Base-by-base conservation (phyloP, 2,888 invertebrate genomes). In the Agriopis aurantiaria region DNA sequence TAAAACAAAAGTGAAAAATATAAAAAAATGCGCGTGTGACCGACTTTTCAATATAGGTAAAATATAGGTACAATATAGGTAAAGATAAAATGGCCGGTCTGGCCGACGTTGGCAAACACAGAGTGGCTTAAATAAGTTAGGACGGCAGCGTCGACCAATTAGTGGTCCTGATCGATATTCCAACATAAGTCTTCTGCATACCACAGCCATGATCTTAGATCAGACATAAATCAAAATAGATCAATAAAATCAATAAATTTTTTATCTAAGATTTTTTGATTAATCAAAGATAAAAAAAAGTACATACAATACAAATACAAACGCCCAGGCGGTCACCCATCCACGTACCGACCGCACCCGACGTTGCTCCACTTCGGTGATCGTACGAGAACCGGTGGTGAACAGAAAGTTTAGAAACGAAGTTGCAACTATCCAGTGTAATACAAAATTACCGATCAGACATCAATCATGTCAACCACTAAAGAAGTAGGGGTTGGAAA, bases 391-490 rank as follows among this genome's bases (percentile, higher is more conserved):
- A 23, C 2, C 17, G 17, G 2, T 23, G 17, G 17, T 23, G 17
- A 23, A 23, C 17, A 23, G 17, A 23, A 23, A 23, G 17, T 23
- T 23, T 23, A 23, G 17, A 23, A 23, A 23, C 17, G 17, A 23
- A 23, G n/a, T 52, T 11, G 23, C 52, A 23, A 52, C 11, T 23
- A 52, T 10, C 6, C 7, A 51, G 0, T 76, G 45, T 62, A 71
- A 61, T 73, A 74, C 65, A 59, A 74, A 74, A 74, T 67, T 74
- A 69, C 55, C 65, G 40, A 64, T 64, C 72, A 71, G 65, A 70
- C 74, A 81, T 81, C 78, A 82, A 81, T 79, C 78, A 82, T 79
- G 73, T 60, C 73, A 72, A 66, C 78, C 79, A 69, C 76, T 77
- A 78, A 80, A 81, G 70, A 77, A 75, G 74, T 76, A 71, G 65